A percentile compares a stretch with the other conserved stretches of the same genome.
These are phyloP conservation scores for Ictalurus punctatus DNA, from an alignment of 2,113 vertebrate genomes.

Conservation along the genomic window DNA sequence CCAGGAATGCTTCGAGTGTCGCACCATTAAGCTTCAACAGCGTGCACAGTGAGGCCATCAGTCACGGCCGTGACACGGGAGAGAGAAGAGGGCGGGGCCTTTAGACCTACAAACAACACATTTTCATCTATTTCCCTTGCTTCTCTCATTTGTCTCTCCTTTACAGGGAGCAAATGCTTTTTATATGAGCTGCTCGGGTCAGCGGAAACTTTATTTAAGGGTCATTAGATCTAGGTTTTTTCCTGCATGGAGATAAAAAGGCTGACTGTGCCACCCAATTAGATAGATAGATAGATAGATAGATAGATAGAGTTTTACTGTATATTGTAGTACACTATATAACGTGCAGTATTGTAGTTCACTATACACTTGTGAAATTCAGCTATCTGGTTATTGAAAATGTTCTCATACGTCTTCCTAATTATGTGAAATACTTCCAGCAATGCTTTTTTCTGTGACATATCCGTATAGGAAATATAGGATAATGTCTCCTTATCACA, in stretches of 20 bases:
- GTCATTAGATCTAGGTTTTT: not conserved
- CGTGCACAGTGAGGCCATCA: conserved; percentile 6
- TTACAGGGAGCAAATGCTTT: not conserved
- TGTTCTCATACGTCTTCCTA: not conserved
- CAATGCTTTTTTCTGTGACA: not conserved
- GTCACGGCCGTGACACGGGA: not conserved
- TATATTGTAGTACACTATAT: too few relatives aligned
- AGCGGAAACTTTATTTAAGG: not conserved
- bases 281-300: too few relatives aligned
- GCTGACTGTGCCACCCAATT: not conserved
- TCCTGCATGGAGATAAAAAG: not conserved
- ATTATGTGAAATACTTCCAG: not conserved
- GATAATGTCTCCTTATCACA: not conserved
- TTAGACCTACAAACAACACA: not conserved
- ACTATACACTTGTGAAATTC: not conserved
- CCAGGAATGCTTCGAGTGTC: conserved; percentile 33
- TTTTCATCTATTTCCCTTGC: not conserved
- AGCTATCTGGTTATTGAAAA: not conserved
- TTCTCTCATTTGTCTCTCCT: not conserved
- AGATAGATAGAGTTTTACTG: too few relatives aligned
- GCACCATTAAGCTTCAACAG: conserved; percentile 33
- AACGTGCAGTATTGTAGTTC: too few relatives aligned
- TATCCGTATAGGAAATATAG: not conserved
- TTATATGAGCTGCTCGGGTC: not conserved
- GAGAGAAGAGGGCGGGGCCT: not conserved